phyloP scores from a whole-genome alignment of 1,140 invertebrate species.

The Diorhabda sublineata region DNA sequence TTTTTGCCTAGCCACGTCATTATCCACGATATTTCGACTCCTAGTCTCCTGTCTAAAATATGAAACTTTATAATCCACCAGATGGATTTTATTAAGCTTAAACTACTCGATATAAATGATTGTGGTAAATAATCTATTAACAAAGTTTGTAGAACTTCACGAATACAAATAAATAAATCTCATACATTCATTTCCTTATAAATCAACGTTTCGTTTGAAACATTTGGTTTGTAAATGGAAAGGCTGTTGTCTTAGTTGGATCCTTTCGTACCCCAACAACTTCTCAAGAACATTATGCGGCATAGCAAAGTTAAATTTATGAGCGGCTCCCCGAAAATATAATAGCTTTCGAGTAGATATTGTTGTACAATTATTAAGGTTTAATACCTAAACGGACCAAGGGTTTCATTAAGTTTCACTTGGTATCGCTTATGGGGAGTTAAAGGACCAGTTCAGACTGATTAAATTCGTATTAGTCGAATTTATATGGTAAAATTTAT shows the following conservation, averaged over 20 bases:
- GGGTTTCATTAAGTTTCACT: slow-evolving; percentile 14
- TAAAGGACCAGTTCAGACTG: neutral
- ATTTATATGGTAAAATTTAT: no score
- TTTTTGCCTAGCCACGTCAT: no score
- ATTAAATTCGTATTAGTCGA: neutral
- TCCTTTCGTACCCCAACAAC: slow-evolving; percentile 3
- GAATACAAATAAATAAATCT: neutral
- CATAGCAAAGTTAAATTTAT: slow-evolving; percentile 9
- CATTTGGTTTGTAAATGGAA: slow-evolving; percentile 10
- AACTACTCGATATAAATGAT: no score
- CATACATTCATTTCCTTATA: neutral
- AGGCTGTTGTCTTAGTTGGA: slow-evolving; percentile 12
- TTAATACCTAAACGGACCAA: slow-evolving; percentile 4
- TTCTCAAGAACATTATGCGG: slow-evolving; percentile 12
- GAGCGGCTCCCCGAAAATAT: slow-evolving; percentile 5
- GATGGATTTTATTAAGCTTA: no score
- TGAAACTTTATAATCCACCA: no score
- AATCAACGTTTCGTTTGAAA: neutral
- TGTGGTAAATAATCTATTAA: neutral
- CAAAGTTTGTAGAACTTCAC: neutral
- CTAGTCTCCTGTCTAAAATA: no score
- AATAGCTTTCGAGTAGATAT: slow-evolving; percentile 11
- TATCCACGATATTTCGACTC: no score
- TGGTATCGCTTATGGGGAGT: neutral
- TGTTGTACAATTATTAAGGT: slow-evolving; percentile 10